A percentile compares a stretch with the other conserved stretches of the same genome.
phyloP scores from a whole-genome alignment of 2,888 invertebrate species.

The Dolichomitus sp. region DNA sequence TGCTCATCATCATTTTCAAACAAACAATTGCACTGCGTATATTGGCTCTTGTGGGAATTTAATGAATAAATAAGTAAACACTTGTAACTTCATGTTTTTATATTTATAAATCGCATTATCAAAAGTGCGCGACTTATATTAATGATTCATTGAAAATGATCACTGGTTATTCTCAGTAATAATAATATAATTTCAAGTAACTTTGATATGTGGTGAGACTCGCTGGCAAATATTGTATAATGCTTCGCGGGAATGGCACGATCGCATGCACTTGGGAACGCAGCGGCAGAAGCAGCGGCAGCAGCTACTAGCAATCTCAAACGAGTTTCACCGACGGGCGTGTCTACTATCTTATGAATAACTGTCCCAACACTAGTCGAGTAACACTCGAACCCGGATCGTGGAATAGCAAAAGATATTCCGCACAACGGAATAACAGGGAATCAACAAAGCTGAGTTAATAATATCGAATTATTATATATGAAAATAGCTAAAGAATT shows the following conservation, averaged over 20 bases:
- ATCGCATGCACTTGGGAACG: slow-evolving; percentile 59
- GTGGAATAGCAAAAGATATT: slow-evolving; percentile 20
- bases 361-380: slow-evolving; percentile 54
- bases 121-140: not conserved
- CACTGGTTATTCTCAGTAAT: not conserved
- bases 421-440: slow-evolving; percentile 32
- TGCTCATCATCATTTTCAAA: slow-evolving; percentile 21
- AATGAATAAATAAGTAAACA: not conserved
- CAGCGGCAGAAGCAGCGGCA: slow-evolving; percentile 26
- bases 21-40: not conserved
- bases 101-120: not conserved
- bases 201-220: not conserved
- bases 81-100: not conserved
- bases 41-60: not conserved
- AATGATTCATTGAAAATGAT: not conserved
- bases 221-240: slow-evolving; percentile 14
- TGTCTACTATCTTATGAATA: slow-evolving; percentile 58
- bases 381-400: slow-evolving; percentile 52
- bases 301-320: slow-evolving; percentile 54
- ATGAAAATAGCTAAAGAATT: too few species aligned
- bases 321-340: slow-evolving; percentile 61
- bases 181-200: not conserved
- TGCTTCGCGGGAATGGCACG: slow-evolving; percentile 33
- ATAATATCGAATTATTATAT: not conserved
- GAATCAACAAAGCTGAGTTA: not conserved